Conservation (phyloP, 1,140 invertebrate species). For the Varroa destructor region DNA sequence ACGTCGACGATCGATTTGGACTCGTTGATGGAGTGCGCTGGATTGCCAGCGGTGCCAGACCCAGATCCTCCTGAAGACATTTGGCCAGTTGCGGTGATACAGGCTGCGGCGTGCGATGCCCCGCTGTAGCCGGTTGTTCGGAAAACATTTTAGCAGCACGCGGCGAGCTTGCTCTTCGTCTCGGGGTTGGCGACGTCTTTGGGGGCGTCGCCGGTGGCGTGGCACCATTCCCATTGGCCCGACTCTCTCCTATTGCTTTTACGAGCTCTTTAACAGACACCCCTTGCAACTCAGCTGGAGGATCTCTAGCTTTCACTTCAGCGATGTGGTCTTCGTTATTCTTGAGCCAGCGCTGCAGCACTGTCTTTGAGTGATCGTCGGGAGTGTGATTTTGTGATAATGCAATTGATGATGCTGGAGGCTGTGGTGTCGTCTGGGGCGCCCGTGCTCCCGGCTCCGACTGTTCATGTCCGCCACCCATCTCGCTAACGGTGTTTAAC, state of each 20-base stretch:
- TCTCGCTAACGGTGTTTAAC: constrained; percentile 29
- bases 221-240: constrained; percentile 60
- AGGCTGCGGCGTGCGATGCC: neutral
- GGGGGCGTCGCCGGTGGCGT: constrained; percentile 46
- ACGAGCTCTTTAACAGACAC: constrained; percentile 65
- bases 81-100: constrained; percentile 20
- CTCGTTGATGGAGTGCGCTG: neutral
- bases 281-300: constrained; percentile 53
- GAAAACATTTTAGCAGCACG: constrained; percentile 27
- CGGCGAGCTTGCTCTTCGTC: constrained; percentile 41
- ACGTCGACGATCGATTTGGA: constrained; percentile 36
- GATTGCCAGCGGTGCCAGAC: constrained; percentile 31
- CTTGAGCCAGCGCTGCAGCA: constrained; percentile 56
- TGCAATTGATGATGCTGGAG: constrained; percentile 28
- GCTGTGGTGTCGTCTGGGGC: constrained; percentile 7
- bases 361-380: constrained; percentile 39
- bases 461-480: constrained; percentile 29
- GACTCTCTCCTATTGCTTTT: constrained; percentile 59
- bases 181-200: constrained; percentile 31
- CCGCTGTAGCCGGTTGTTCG: constrained; percentile 12
- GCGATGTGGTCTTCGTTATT: constrained; percentile 43
- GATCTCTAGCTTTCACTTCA: constrained; percentile 34
- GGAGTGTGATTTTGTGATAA: constrained; percentile 29
- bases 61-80: constrained; percentile 19
- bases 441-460: constrained; percentile 29